Evolutionary conservation across 1,140 invertebrate genomes (phyloP), one percentile per base, ranked within the genome.

Genomic region (Drosophila mauritiana): DNA sequence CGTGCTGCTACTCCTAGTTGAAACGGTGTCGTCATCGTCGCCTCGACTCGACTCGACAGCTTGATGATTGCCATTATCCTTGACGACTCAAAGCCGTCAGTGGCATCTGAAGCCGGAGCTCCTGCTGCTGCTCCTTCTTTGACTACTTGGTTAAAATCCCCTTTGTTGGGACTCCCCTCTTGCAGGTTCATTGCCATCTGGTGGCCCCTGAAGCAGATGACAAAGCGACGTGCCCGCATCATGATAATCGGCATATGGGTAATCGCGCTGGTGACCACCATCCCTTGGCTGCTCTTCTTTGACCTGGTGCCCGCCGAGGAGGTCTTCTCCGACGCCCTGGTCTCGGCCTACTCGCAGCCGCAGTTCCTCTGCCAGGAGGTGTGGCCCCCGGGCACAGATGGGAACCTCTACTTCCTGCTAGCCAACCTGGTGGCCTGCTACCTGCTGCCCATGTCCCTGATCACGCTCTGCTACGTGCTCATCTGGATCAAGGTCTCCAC

Each of bases 131-230:
- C 17, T 56, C 20, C 3, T 25, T 4, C 20, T 4, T 12, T 49
- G 45, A 63, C 36, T 49, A 42, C 20, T 17, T 75, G 64, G 58
- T 75, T 53, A 74, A 40, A 69, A 85, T 68, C 79, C 48, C 72
- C 84, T 90, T 80, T 80, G 85, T 78, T 78, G 70, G 79, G 86
- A 91, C 78, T 93, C 93, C 91, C 62, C 59, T 40, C 20, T 95
- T 95, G n/a, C 95, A 99, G 98, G 93, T 98, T 98, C 92, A 93
- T 98, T 69, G 98, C 98, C 31, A 98, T 98, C 67, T 98, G 98
- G 96, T 98, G 97, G 95, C 97, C 97, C 1, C 92, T 98, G 73
- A 97, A 97, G 91, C 97, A 98, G 92, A 97, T 98, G 92, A 98
- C 97, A 20, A 97, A 97, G 72, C 93, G 95, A 42, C 95, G 96